Evolutionary conservation across 2,888 invertebrate genomes (phyloP), one percentile per base, ranked within the genome.

Genomic region (Cremastobaeus sp.): DNA sequence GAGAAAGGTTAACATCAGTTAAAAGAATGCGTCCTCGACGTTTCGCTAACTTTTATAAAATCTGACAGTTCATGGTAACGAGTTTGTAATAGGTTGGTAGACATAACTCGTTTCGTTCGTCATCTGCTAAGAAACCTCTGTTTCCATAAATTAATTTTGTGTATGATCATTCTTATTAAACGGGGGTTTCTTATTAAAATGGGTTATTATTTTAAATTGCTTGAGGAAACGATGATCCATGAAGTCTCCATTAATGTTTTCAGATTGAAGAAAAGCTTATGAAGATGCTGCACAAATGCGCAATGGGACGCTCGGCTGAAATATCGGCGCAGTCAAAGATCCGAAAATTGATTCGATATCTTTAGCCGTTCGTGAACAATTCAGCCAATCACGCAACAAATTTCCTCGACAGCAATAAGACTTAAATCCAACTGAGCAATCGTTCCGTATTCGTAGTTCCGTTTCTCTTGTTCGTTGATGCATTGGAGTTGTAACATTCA

Each of bases 11-110:
- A 50, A 57, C 35, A 43, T 17, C 43, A 30, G 41, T 50, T 50
- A 43, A 57, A 57, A 28, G 57, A 50, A 32, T 48, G 60, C 72
- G 76, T 72, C 69, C 71, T 74, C 66, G 76, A 34, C 69, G 69
- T 64, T 68, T 69, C 50, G 60, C 43, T 32, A 48, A 76, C 65
- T 76, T 76, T 74, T 72, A 72, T 72, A 45, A 45, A 50, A 64
- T 55, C 62, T 52, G 32, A 39, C 64, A 65, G 57, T 54, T 43
- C 35, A 69, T 60, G 59, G 43, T 65, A 64, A 69, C 35, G 45
- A 60, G 43, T 43, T 25, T 35, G 54, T 69, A 59, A 37, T 57
- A 11, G 39, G 34, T 32, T 30, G 28, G 20, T 47, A 43, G 34
- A 28, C 41, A 18, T 30, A 39, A 43, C 54, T 41, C 68, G 62